phyloP scores from a whole-genome alignment of 2,797 vertebrate species.

The Lepilemur ruficaudatus region DNA sequence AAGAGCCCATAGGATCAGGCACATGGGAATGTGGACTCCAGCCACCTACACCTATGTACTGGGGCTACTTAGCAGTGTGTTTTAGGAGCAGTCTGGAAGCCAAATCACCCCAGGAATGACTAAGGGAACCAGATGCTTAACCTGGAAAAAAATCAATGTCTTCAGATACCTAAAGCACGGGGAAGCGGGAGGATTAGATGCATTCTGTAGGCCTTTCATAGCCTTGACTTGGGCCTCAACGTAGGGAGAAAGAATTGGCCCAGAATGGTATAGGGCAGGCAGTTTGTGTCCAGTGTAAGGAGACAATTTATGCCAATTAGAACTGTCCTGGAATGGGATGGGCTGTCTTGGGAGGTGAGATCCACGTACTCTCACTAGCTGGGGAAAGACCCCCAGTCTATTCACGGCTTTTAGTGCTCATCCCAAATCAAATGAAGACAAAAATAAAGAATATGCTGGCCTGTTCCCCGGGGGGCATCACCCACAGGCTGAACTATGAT shows the following conservation, averaged over 20 bases:
- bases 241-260: neutral
- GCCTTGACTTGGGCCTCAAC: accelerated
- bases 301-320: neutral
- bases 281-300: neutral
- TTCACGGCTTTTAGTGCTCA: neutral
- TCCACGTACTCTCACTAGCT: neutral
- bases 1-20: neutral
- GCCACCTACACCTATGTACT: too few species aligned
- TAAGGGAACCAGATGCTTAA: neutral
- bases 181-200: accelerated
- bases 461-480: neutral
- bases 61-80: neutral
- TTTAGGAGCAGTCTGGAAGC: neutral
- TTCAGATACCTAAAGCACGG: neutral
- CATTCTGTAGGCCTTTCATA: accelerated
- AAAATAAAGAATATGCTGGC: neutral
- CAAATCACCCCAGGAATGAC: neutral
- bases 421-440: neutral
- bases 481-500: too few species aligned
- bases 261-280: neutral
- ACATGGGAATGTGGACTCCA: neutral
- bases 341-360: neutral
- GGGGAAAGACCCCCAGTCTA: neutral
- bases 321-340: neutral
- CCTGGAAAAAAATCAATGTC: neutral